Percentiles rank a stretch among this genome's conserved stretches.
Conservation (phyloP, 2,888 invertebrate species). For the Subacronicta megacephala region DNA sequence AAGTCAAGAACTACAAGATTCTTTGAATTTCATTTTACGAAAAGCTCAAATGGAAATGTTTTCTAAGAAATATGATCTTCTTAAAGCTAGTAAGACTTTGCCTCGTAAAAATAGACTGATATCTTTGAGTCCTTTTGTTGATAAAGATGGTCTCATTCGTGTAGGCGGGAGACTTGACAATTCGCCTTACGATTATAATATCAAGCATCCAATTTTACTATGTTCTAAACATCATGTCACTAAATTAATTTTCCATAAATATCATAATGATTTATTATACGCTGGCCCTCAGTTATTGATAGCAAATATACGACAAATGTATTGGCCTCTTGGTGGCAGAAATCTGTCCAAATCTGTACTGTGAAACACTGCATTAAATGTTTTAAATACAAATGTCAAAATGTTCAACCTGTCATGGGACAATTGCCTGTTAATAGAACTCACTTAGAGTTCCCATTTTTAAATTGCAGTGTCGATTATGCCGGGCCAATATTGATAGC, state of each 20-base stretch:
- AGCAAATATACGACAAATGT: slow-evolving; percentile 7
- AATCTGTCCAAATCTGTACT: slow-evolving; percentile 24
- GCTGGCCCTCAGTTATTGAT: slow-evolving; percentile 18
- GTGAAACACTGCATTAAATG: slow-evolving; percentile 12
- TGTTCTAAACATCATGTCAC: slow-evolving; percentile 5
- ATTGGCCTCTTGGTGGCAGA: slow-evolving; percentile 46
- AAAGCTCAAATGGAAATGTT: slow-evolving; percentile 23
- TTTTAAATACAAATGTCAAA: slow-evolving; percentile 17
- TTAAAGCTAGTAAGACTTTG: slow-evolving; percentile 1
- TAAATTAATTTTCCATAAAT: slow-evolving; percentile 2
- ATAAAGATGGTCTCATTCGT: slow-evolving; percentile 35
- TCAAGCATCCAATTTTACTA: slow-evolving; percentile 40
- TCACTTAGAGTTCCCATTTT: slow-evolving; percentile 4
- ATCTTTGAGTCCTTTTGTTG: slow-evolving; percentile 37
- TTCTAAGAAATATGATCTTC: slow-evolving; percentile 4
- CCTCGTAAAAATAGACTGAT: slow-evolving; percentile 8
- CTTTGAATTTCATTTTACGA: background rate
- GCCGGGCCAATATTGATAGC: slow-evolving; percentile 38
- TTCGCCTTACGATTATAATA: slow-evolving; percentile 23
- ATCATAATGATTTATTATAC: slow-evolving; percentile 13
- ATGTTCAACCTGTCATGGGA: slow-evolving; percentile 19
- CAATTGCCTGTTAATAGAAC: slow-evolving; percentile 9
- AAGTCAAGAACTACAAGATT: background rate
- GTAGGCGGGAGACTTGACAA: slow-evolving; percentile 45
- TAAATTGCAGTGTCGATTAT: slow-evolving; percentile 14